Conservation (phyloP, 2,113 vertebrate species). For the Syngnathus typhle region DNA sequence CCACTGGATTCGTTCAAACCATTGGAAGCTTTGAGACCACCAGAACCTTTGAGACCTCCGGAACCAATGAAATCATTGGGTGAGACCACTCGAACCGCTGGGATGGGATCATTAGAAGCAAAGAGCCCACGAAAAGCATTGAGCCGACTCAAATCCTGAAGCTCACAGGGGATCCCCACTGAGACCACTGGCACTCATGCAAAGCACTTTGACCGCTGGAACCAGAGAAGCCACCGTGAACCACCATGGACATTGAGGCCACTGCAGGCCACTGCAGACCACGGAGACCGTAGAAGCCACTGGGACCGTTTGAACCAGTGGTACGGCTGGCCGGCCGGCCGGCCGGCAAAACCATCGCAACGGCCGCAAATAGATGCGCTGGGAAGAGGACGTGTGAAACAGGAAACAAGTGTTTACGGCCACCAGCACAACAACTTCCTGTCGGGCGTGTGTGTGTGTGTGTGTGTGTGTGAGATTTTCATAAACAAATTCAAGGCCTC, state of each 20-base stretch:
- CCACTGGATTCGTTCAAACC: too few relatives aligned
- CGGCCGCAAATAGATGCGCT: not conserved
- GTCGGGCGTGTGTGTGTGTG: slow-evolving; percentile 22
- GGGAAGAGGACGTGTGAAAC: slow-evolving; percentile 58
- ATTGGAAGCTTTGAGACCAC: too few relatives aligned
- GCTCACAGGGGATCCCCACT: not conserved
- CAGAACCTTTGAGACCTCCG: too few relatives aligned
- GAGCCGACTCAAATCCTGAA: not conserved
- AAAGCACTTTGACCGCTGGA: not conserved
- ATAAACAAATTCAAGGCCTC: not conserved
- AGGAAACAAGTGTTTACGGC: slow-evolving; percentile 73
- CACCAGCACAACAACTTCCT: slow-evolving; percentile 73
- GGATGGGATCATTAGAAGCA: not conserved
- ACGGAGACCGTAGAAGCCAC: not conserved
- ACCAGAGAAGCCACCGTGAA: not conserved
- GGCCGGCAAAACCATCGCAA: too few relatives aligned
- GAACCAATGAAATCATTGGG: too few relatives aligned
- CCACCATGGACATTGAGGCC: not conserved
- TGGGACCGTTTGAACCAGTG: not conserved
- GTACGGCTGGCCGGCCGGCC: too few relatives aligned
- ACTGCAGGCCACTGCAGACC: not conserved
- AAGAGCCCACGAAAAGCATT: too few relatives aligned
- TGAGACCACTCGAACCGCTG: not conserved
- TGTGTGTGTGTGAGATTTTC: slow-evolving; percentile 1
- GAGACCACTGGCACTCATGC: not conserved